Conservation (phyloP, 2,113 vertebrate genomes). For the Malaclemys terrapin region DNA sequence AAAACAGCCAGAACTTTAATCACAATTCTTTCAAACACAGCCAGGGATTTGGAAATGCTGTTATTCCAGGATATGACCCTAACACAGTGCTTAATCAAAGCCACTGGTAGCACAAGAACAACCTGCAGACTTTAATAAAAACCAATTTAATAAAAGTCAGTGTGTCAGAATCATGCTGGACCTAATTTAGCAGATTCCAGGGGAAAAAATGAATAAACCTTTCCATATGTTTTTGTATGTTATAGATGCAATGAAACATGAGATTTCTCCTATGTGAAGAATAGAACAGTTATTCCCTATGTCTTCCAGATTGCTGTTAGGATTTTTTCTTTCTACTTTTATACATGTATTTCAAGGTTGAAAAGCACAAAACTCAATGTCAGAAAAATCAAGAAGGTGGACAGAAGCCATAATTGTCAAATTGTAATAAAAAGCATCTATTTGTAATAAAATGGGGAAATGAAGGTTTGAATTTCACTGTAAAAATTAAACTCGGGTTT, state of each 20-base stretch:
- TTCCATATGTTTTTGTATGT: neutral
- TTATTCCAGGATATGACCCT: constrained; percentile 80
- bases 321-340: neutral
- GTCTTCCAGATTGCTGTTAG: neutral
- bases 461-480: accelerated
- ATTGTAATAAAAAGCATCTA: neutral
- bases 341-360: neutral
- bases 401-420: neutral
- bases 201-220: neutral
- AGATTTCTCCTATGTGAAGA: neutral
- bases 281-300: neutral
- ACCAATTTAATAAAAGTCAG: constrained; percentile 61
- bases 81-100: constrained; percentile 82
- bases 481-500: accelerated
- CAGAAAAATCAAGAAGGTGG: neutral
- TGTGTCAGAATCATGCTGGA: constrained; percentile 55
- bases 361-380: neutral
- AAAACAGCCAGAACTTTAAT: constrained; percentile 81
- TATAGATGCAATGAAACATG: neutral
- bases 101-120: constrained; percentile 62
- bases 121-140: constrained; percentile 78
- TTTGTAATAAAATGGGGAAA: neutral
- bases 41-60: constrained; percentile 76
- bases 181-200: constrained; percentile 53
- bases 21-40: constrained; percentile 77